phyloP scores from a whole-genome alignment of 2,113 vertebrate species.

The Litocranius walleri region DNA sequence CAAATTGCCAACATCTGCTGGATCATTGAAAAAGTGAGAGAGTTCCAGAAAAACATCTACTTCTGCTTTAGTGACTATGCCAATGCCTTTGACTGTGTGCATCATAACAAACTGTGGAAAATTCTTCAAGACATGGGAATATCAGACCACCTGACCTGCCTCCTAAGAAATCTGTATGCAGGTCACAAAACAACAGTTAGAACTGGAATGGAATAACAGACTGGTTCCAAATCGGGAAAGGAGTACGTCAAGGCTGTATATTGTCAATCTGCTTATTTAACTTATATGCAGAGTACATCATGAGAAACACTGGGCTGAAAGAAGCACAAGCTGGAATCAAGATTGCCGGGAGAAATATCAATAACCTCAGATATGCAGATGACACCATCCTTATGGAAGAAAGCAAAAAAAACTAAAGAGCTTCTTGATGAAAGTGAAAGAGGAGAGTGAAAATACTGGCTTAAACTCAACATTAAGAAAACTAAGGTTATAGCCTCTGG shows the following conservation, averaged over 20 bases:
- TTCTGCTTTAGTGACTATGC: too few relatives aligned
- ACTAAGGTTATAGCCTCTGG: background rate
- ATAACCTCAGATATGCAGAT: background rate
- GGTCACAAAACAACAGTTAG: background rate
- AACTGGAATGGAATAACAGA: background rate
- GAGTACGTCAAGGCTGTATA: background rate
- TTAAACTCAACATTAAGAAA: background rate
- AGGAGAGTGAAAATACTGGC: background rate
- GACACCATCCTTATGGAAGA: background rate
- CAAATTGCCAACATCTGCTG: too few relatives aligned
- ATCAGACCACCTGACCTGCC: background rate
- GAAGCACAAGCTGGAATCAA: background rate
- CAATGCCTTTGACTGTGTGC: too few relatives aligned
- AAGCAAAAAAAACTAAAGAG: background rate
- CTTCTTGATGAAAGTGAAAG: background rate
- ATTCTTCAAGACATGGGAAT: background rate
- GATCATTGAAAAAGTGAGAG: too few relatives aligned
- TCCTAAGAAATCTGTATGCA: background rate
- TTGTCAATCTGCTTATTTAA: background rate
- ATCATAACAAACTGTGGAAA: background rate
- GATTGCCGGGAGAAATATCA: background rate
- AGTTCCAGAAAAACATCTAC: too few relatives aligned
- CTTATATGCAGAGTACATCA: background rate
- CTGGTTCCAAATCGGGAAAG: background rate
- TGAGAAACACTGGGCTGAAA: background rate